Evolutionary conservation across 2,797 vertebrate genomes (phyloP), one percentile per base, ranked within the genome.

Genomic region (Sandelia bainsii): DNA sequence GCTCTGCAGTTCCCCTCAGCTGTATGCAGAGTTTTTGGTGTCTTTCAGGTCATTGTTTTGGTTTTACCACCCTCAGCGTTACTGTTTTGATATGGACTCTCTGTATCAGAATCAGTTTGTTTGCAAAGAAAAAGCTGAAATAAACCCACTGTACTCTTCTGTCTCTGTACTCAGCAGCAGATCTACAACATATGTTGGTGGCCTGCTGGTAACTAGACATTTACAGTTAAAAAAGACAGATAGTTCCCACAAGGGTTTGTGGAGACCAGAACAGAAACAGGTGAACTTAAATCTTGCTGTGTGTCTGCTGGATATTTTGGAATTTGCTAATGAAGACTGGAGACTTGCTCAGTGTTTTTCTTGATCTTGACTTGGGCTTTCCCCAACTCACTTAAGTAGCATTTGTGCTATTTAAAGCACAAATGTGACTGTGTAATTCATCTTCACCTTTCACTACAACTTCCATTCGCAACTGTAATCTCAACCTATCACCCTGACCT

Each of bases 21-120:
- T 48, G 40, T 37, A 12, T 6, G 3, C 9, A 49, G 40, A 19
- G 3, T 39, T 44, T 50, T 27, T n/a, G 34, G n/a, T 19, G 4
- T 37, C 40, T 53, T 54, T 56, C 8, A 42, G 40, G 25, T 25
- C 16, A 16, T 16, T 42, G 23, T 70, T 60, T 65, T 25, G 56
- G 23, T 42, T 70, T 61, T 45, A 37, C 2, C 1, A 3, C 25
- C 40, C 3, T 16, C 23, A 53, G 17, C 12, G 37, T 37, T 16
- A 32, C 20, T 23, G 23, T 67, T 61, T 34, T 39, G 29, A 45
- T 19, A 51, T 20, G 42, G 34, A 8, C 52, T 29, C 61, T 4
- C 29, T 29, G 12, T 50, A 17, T 9, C 12, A 44, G 42, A 32
- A 61, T 39, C 10, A 29, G 51, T 19, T 22, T 29, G 22, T 19